phyloP scores from a whole-genome alignment of 2,888 invertebrate species.

The Fabriciana adippe region DNA sequence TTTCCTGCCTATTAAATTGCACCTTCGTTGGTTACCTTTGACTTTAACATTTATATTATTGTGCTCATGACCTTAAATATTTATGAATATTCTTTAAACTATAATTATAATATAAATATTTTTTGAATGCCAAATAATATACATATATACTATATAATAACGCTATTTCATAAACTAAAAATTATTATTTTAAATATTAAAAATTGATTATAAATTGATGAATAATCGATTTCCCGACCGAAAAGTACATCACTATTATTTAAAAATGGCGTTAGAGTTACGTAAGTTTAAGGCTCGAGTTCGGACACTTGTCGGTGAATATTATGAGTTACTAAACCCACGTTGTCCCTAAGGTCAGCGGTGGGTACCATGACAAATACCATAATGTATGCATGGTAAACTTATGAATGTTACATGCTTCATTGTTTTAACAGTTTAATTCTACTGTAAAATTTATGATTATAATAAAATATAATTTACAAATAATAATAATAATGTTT shows the following conservation, averaged over 20 bases:
- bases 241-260: constrained; percentile 40
- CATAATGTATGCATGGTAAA: neutral
- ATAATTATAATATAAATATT: constrained; percentile 10
- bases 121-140: neutral
- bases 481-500: no score
- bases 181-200: neutral
- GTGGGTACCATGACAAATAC: constrained; percentile 21
- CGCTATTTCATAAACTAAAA: neutral
- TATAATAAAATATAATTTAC: no score
- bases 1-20: constrained; percentile 31
- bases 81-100: constrained; percentile 18
- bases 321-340: constrained; percentile 42
- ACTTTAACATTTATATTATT: constrained; percentile 17
- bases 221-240: neutral
- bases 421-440: no score
- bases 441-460: no score
- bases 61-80: constrained; percentile 8
- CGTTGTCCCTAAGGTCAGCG: constrained; percentile 28
- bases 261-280: constrained; percentile 52
- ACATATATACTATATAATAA: neutral
- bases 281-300: constrained; percentile 70
- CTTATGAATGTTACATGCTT: constrained; percentile 12
- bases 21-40: constrained; percentile 17
- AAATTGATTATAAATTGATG: neutral
- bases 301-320: constrained; percentile 43